Conservation (phyloP, 2,888 invertebrate species). For the Pammene fasciana region DNA sequence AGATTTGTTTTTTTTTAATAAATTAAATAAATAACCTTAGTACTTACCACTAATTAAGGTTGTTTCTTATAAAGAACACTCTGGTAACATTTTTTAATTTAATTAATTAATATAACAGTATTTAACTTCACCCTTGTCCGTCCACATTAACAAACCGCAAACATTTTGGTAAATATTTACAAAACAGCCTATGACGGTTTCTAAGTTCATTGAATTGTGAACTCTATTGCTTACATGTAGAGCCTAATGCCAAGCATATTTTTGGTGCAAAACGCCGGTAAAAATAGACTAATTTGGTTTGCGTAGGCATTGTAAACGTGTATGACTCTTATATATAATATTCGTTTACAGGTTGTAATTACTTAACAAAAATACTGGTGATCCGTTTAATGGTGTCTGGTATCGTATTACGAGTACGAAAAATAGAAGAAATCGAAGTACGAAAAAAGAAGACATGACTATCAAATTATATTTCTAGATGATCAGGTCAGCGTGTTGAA, state of each 20-base stretch:
- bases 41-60: background rate
- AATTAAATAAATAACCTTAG: too few relatives aligned
- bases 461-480: too few relatives aligned
- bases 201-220: background rate
- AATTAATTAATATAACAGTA: background rate
- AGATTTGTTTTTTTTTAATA: background rate
- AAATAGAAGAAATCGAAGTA: too few relatives aligned
- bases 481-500: too few relatives aligned
- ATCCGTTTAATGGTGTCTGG: too few relatives aligned
- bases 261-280: background rate
- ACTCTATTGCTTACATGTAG: background rate
- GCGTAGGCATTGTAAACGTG: too few relatives aligned
- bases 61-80: background rate
- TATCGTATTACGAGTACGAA: too few relatives aligned
- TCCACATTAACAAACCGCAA: slow-evolving; percentile 3
- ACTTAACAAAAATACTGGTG: too few relatives aligned
- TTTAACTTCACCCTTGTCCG: background rate
- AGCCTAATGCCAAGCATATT: background rate
- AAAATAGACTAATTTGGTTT: background rate
- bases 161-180: background rate
- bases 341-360: too few relatives aligned
- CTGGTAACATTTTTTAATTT: background rate
- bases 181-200: background rate
- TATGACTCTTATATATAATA: too few relatives aligned
- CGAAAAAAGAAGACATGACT: too few relatives aligned